Conservation (phyloP, 2,888 invertebrate genomes). For the Epistrophe eligans region DNA sequence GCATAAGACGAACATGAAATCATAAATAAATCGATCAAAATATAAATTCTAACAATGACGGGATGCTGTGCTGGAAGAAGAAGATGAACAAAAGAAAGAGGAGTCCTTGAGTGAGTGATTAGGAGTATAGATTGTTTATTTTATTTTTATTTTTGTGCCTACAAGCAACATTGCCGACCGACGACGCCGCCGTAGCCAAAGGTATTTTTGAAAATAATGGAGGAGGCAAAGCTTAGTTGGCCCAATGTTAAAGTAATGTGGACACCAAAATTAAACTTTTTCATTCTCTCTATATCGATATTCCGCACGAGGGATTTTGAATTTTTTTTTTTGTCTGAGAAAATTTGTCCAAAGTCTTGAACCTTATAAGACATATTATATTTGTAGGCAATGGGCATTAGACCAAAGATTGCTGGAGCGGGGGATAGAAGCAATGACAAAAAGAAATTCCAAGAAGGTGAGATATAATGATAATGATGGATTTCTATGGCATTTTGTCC, state of each 20-base stretch:
- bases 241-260: neutral
- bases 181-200: neutral
- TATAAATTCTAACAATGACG: conserved; percentile 33
- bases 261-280: conserved; percentile 10
- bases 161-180: neutral
- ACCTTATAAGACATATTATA: conserved; percentile 12
- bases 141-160: conserved; percentile 4
- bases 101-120: conserved; percentile 1
- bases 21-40: conserved; percentile 63
- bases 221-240: conserved; percentile 9
- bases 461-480: conserved; percentile 63
- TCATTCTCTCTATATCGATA: neutral
- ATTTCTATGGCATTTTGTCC: conserved; percentile 55
- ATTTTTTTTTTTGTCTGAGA: conserved; percentile 2
- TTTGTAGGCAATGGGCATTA: conserved; percentile 3
- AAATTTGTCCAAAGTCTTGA: conserved; percentile 33
- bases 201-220: neutral
- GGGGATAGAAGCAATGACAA: too few species aligned
- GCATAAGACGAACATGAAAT: conserved; percentile 34
- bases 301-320: conserved; percentile 53
- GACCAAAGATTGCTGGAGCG: conserved; percentile 7
- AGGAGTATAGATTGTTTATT: conserved; percentile 5
- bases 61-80: neutral
- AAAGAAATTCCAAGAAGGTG: neutral
- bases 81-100: neutral